Conservation (phyloP, 2,113 vertebrate species). For the Lasiurus borealis region DNA sequence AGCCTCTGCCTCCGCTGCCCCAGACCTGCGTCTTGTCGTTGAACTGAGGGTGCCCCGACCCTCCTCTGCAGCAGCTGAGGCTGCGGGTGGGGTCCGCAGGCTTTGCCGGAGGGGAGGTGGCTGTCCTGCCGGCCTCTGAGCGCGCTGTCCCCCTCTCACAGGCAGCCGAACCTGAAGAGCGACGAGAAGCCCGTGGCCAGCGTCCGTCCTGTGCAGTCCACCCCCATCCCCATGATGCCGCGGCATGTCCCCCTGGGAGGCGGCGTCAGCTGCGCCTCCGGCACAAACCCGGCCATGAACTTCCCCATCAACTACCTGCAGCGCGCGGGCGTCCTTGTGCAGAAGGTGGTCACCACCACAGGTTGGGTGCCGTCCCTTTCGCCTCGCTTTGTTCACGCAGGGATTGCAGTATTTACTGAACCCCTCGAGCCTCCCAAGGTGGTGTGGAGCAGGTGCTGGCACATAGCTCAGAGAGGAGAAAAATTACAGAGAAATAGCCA, state of each 20-base stretch:
- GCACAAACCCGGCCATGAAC: constrained; percentile 91
- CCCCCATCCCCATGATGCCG: constrained; percentile 99
- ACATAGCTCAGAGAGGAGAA: background rate
- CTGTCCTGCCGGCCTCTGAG: background rate
- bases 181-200: constrained; percentile 98
- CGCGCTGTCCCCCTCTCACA: constrained; percentile 79
- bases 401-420: background rate
- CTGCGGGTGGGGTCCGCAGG: background rate
- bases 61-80: background rate
- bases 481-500: background rate
- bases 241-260: constrained; percentile 92
- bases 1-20: background rate
- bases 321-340: constrained; percentile 96
- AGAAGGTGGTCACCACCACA: constrained; percentile 98
- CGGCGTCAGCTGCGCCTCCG: constrained; percentile 86
- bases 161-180: constrained; percentile 92
- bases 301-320: constrained; percentile 98
- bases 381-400: background rate
- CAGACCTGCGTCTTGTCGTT: background rate
- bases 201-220: constrained; percentile 97
- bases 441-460: background rate
- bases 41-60: background rate
- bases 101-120: background rate
- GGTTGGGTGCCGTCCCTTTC: constrained; percentile 85
- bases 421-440: no score